These are phyloP conservation scores for Idaea dimidiata DNA, from an alignment of 2,888 invertebrate genomes.

Conservation along the genomic window DNA sequence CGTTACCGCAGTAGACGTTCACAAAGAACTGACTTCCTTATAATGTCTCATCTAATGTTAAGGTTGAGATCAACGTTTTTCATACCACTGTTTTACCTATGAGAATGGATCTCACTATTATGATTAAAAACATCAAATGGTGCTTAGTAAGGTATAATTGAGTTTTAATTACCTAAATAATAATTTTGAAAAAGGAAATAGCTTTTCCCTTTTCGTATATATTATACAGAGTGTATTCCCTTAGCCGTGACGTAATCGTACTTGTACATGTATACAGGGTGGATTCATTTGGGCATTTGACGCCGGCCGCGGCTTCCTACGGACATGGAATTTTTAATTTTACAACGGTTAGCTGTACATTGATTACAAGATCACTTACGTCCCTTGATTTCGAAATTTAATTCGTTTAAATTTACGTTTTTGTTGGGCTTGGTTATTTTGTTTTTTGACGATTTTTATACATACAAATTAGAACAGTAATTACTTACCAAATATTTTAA, in stretches of 20 bases:
- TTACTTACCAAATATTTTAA: too few relatives aligned
- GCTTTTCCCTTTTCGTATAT: slow-evolving; percentile 24
- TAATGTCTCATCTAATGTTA: too few relatives aligned
- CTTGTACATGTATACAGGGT: slow-evolving; percentile 26
- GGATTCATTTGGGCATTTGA: slow-evolving; percentile 55
- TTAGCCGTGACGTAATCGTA: slow-evolving; percentile 46
- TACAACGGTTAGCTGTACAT: slow-evolving; percentile 25
- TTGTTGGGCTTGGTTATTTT: slow-evolving; percentile 8
- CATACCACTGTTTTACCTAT: too few relatives aligned
- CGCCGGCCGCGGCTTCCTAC: slow-evolving; percentile 36
- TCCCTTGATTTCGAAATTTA: slow-evolving; percentile 24
- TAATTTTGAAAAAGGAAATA: slow-evolving; percentile 42
- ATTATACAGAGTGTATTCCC: slow-evolving; percentile 35
- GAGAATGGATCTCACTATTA: too few relatives aligned
- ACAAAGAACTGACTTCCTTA: too few relatives aligned
- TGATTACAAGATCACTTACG: slow-evolving; percentile 25
- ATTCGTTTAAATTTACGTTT: slow-evolving; percentile 10
- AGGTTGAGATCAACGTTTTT: too few relatives aligned
- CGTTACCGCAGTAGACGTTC: too few relatives aligned
- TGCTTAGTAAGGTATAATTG: neutral
- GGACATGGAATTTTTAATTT: slow-evolving; percentile 57
- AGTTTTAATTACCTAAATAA: slow-evolving; percentile 36
- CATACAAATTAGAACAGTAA: neutral
- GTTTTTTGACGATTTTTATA: neutral
- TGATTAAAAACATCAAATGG: neutral